Percentiles rank a stretch among this genome's conserved stretches.
Conservation (phyloP, 2,888 invertebrate species). For the Drosophila lutescens region DNA sequence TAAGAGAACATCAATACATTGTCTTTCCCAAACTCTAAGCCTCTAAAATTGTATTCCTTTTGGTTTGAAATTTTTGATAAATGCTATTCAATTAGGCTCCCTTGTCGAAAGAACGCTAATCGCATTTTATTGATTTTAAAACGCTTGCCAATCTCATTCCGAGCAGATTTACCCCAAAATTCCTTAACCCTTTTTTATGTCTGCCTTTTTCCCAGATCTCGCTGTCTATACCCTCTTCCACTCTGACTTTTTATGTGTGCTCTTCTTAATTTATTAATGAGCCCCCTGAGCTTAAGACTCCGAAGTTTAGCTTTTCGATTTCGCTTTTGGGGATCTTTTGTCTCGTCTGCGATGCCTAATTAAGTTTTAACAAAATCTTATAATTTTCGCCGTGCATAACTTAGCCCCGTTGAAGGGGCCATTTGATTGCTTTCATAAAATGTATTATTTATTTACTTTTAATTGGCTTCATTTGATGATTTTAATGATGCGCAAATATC, state of each 20-base stretch:
- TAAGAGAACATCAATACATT: neutral
- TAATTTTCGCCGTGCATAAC: slow-evolving; percentile 71
- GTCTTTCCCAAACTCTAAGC: neutral
- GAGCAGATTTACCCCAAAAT: slow-evolving; percentile 26
- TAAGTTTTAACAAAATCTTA: slow-evolving; percentile 78
- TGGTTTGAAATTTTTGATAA: slow-evolving; percentile 9
- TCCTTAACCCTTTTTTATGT: slow-evolving; percentile 37
- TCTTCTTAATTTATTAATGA: slow-evolving; percentile 74
- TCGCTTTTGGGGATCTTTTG: slow-evolving; percentile 28
- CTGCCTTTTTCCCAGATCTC: slow-evolving; percentile 13
- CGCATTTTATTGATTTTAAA: slow-evolving; percentile 67
- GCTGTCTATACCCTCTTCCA: slow-evolving; percentile 23
- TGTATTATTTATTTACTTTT: slow-evolving; percentile 79
- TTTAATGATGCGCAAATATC: slow-evolving; percentile 79
- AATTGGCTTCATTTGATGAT: slow-evolving; percentile 79
- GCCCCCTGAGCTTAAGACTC: slow-evolving; percentile 46
- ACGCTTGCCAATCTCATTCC: slow-evolving; percentile 51
- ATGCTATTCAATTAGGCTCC: slow-evolving; percentile 40
- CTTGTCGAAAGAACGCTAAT: slow-evolving; percentile 43
- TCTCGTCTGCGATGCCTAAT: slow-evolving; percentile 59
- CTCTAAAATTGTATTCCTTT: neutral
- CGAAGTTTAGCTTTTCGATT: slow-evolving; percentile 18
- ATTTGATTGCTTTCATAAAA: slow-evolving; percentile 76
- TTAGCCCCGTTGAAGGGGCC: slow-evolving; percentile 37
- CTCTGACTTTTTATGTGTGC: slow-evolving; percentile 57